Conservation (phyloP, 2,113 vertebrate genomes). For the Lepisosteus oculatus region DNA sequence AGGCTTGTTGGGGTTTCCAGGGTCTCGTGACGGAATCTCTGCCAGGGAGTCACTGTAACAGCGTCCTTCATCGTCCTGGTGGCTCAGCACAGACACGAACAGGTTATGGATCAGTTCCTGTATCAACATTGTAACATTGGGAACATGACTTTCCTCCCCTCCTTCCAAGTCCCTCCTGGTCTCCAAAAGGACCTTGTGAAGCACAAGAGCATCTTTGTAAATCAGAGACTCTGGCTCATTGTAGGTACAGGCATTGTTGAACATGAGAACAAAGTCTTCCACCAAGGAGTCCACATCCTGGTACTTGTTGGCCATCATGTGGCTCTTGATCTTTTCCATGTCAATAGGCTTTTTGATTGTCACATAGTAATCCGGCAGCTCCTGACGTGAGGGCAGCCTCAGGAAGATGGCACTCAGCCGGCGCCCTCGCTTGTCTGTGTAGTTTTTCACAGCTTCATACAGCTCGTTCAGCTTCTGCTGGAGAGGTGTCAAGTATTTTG, state of each 20-base stretch:
- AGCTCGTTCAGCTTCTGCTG: slow-evolving; percentile 97
- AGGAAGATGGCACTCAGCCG: slow-evolving; percentile 97
- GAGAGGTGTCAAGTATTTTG: slow-evolving; percentile 93
- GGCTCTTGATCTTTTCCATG: slow-evolving; percentile 96
- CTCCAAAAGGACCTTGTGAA: slow-evolving; percentile 91
- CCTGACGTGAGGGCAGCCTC: slow-evolving; percentile 90
- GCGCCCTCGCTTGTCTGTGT: slow-evolving; percentile 92
- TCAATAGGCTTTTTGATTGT: slow-evolving; percentile 97
- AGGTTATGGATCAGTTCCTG: slow-evolving; percentile 96
- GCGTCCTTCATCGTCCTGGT: slow-evolving; percentile 97
- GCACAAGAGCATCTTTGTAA: slow-evolving; percentile 91
- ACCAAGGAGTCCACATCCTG: slow-evolving; percentile 97
- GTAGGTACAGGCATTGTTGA: slow-evolving; percentile 97
- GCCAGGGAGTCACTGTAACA: slow-evolving; percentile 97
- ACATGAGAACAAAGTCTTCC: slow-evolving; percentile 97
- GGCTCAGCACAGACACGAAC: slow-evolving; percentile 94
- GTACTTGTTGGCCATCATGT: slow-evolving; percentile 98
- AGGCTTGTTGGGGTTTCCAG: slow-evolving; percentile 77
- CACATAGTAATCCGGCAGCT: slow-evolving; percentile 96
- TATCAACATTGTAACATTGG: slow-evolving; percentile 90
- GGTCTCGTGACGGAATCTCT: slow-evolving; percentile 87
- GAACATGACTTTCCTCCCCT: slow-evolving; percentile 89
- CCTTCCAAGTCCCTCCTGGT: slow-evolving; percentile 90
- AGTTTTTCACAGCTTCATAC: slow-evolving; percentile 95
- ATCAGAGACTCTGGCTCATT: slow-evolving; percentile 96